A percentile compares a stretch with the other conserved stretches of the same genome.
These are phyloP conservation scores for Monodelphis domestica DNA, from an alignment of 2,797 vertebrate genomes.

Conservation along the genomic window DNA sequence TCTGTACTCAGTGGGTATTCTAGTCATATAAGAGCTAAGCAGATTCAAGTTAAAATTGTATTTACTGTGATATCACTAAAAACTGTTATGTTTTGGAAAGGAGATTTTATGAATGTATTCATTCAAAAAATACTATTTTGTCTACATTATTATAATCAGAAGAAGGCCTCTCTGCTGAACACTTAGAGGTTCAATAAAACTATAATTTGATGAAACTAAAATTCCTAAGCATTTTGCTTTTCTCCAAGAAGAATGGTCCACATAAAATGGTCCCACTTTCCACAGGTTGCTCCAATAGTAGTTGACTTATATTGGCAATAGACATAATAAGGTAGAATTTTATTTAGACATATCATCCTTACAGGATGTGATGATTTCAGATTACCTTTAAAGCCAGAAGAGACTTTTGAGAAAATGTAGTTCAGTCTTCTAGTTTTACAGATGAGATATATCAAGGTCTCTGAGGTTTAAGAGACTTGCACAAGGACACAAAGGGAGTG, in stretches of 20 bases:
- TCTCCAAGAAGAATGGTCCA: background rate
- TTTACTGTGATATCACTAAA: slow-evolving; percentile 44
- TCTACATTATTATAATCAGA: slow-evolving; percentile 40
- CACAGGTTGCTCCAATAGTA: background rate
- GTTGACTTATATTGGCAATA: background rate
- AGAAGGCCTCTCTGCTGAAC: background rate
- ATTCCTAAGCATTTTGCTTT: background rate
- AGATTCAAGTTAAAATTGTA: background rate
- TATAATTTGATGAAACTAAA: background rate
- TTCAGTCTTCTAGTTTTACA: background rate
- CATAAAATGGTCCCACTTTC: background rate
- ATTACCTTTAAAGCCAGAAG: background rate
- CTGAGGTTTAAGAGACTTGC: background rate
- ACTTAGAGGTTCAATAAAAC: slow-evolving; percentile 16
- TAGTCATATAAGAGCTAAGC: background rate
- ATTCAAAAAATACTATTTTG: slow-evolving; percentile 67
- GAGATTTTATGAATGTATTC: slow-evolving; percentile 54
- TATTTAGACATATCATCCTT: background rate
- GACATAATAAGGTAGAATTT: background rate
- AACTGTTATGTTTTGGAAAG: slow-evolving; percentile 60
- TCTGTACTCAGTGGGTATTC: background rate
- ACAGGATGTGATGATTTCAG: background rate
- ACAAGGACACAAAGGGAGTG: background rate
- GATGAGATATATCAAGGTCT: too few relatives aligned
- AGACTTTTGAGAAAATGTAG: background rate